Percentiles rank a stretch among this genome's conserved stretches.
These are phyloP conservation scores for Thalassaphorura encarpata DNA, from an alignment of 1,140 invertebrate genomes.

Conservation along the genomic window DNA sequence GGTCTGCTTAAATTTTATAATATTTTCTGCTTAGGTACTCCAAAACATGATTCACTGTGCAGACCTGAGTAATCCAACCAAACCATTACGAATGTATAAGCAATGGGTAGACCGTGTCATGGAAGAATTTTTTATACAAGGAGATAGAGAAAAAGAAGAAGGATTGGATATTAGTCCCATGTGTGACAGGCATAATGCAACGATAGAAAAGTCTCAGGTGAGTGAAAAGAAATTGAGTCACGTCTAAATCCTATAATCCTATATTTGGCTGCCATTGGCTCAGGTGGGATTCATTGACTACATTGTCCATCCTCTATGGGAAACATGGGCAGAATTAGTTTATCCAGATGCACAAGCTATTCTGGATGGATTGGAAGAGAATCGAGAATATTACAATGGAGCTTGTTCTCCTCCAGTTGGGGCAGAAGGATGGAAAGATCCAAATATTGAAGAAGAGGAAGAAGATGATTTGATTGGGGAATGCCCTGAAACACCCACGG, in stretches of 20 bases:
- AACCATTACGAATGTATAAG: constrained; percentile 84
- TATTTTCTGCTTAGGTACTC: constrained; percentile 57
- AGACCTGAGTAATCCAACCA: constrained; percentile 98
- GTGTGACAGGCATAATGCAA: constrained; percentile 91
- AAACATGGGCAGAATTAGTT: constrained; percentile 98
- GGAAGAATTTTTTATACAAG: constrained; percentile 97
- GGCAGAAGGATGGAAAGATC: no score
- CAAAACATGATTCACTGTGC: constrained; percentile 99
- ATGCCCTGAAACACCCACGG: no score
- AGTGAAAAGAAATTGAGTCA: no score
- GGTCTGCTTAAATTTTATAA: no score
- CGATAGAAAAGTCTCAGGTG: constrained; percentile 93
- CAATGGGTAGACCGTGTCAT: constrained; percentile 87
- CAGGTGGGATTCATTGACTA: constrained; percentile 98
- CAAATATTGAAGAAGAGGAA: no score
- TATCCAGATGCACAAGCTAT: constrained; percentile 98
- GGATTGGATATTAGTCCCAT: constrained; percentile 94
- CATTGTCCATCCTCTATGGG: constrained; percentile 98
- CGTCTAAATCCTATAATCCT: neutral
- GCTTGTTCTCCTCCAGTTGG: no score
- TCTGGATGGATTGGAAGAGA: constrained; percentile 93
- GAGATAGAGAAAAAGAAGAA: constrained; percentile 81
- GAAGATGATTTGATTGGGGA: no score
- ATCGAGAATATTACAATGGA: constrained; percentile 96
- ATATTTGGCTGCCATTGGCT: constrained; percentile 16